These are phyloP conservation scores for Zaprionus capensis DNA, from an alignment of 1,140 invertebrate genomes.

Conservation along the genomic window DNA sequence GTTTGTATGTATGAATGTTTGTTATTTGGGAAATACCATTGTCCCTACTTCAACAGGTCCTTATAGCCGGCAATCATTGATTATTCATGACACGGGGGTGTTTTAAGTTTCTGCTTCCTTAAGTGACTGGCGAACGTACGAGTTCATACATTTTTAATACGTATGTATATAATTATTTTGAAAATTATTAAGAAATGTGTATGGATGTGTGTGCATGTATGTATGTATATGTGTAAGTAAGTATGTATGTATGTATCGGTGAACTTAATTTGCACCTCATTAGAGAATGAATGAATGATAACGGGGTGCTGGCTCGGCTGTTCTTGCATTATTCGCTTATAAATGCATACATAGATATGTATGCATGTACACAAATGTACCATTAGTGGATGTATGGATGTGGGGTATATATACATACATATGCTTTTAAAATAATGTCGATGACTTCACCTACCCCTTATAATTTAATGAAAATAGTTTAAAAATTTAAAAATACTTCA, in stretches of 20 bases:
- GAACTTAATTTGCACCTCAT: not conserved
- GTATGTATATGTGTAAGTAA: not conserved
- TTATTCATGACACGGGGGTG: not conserved
- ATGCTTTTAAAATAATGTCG: not conserved
- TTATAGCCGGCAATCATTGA: not conserved
- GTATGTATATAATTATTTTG: conserved; percentile 2
- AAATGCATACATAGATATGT: not conserved
- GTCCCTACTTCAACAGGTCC: conserved; percentile 2
- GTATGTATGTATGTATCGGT: not conserved
- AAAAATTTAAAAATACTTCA: not conserved
- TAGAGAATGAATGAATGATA: too few relatives aligned
- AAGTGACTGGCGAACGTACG: not conserved
- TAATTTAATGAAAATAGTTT: not conserved
- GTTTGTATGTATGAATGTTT: not conserved
- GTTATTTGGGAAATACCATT: not conserved
- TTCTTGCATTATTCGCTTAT: not conserved
- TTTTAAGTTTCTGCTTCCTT: not conserved
- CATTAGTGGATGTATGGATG: not conserved
- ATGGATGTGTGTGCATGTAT: not conserved
- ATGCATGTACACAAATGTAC: not conserved
- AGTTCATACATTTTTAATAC: not conserved
- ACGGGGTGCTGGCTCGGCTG: too few relatives aligned
- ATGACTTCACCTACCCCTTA: not conserved
- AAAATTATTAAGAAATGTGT: not conserved
- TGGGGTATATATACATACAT: not conserved